phyloP scores from a whole-genome alignment of 2,797 vertebrate species.

The Sebastes diploproa region DNA sequence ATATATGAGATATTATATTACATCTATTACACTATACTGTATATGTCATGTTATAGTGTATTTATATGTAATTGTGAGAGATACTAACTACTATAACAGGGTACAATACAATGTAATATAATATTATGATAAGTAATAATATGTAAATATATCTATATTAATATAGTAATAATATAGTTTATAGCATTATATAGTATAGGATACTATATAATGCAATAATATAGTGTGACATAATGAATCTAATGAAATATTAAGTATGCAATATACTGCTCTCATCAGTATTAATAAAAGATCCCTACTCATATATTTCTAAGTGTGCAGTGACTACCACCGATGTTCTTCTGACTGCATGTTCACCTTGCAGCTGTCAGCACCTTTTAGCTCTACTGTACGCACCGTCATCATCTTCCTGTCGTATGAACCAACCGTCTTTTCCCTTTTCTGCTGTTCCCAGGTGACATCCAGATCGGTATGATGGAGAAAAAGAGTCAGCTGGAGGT shows the following conservation, averaged over 20 bases:
- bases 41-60: background rate
- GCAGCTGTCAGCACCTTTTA: background rate
- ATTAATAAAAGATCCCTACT: background rate
- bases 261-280: background rate
- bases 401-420: background rate
- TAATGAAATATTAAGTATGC: background rate
- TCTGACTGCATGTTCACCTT: background rate
- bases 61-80: background rate
- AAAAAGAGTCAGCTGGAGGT: constrained; percentile 98
- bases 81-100: background rate
- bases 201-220: background rate
- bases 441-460: constrained; percentile 85
- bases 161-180: background rate
- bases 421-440: background rate
- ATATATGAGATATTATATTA: background rate
- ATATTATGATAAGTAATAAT: background rate
- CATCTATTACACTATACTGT: background rate
- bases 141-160: background rate
- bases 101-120: background rate
- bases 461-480: constrained; percentile 99
- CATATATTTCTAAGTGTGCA: background rate
- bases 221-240: background rate
- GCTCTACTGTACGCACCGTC: background rate
- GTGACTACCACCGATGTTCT: background rate
- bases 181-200: background rate